A percentile compares a stretch with the other conserved stretches of the same genome.
Conservation (phyloP, 2,888 invertebrate genomes). For the Pyrgus malvae region DNA sequence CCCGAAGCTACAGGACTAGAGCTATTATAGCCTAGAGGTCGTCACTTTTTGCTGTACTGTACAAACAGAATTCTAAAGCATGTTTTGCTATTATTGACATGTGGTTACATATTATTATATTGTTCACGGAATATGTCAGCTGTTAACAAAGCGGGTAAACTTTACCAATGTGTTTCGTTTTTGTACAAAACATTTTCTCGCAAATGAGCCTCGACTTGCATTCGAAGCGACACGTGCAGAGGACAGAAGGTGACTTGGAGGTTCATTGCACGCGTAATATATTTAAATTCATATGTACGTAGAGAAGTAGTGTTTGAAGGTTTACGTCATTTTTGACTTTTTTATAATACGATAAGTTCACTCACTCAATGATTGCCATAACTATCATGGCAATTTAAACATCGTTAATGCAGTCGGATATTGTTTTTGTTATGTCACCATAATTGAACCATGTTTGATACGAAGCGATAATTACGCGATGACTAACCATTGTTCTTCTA, state of each 20-base stretch:
- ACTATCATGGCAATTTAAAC: no score
- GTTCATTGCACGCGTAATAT: constrained; percentile 26
- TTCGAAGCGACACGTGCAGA: constrained; percentile 1
- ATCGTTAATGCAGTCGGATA: background rate
- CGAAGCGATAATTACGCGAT: constrained; percentile 6
- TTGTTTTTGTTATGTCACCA: background rate
- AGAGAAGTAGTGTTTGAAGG: constrained; percentile 3
- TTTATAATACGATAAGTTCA: no score
- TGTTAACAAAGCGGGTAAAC: no score
- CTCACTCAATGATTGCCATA: no score
- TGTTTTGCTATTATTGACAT: no score
- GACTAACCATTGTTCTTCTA: constrained; percentile 16
- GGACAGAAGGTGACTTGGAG: constrained; percentile 25
- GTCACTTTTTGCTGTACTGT: no score
- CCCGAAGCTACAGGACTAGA: no score
- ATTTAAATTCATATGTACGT: constrained; percentile 16
- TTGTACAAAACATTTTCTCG: constrained; percentile 13
- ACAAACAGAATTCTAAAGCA: no score
- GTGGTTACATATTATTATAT: no score
- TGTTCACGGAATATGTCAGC: no score
- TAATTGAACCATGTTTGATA: constrained; percentile 1
- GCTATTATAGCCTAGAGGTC: no score
- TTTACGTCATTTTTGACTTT: no score
- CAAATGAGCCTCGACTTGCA: constrained; percentile 1
- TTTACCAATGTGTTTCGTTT: constrained; percentile 7